Conservation (phyloP, 1,140 invertebrate species). For the Trypoxylus dichotomus region DNA sequence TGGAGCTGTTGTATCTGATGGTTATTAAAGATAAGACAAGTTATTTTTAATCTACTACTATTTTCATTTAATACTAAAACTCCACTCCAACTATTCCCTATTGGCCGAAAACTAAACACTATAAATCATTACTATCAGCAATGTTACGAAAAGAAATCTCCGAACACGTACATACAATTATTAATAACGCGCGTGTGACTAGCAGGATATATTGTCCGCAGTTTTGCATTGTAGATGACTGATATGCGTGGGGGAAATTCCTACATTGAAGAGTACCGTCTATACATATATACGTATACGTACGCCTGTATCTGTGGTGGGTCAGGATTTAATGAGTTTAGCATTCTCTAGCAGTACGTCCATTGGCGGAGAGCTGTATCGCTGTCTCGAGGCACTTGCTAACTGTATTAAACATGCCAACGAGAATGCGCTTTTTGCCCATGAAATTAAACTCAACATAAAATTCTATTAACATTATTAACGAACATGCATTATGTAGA, state of each 20-base stretch:
- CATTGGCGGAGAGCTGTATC: background rate
- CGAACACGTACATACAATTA: background rate
- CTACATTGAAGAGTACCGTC: background rate
- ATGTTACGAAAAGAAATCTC: background rate
- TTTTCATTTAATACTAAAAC: too few species aligned
- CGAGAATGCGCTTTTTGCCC: too few species aligned
- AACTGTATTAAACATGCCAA: too few species aligned
- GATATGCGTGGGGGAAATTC: background rate
- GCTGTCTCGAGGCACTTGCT: background rate
- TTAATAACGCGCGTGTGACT: background rate
- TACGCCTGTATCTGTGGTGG: background rate
- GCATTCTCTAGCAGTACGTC: background rate
- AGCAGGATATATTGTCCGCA: background rate
- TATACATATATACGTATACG: background rate
- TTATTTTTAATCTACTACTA: too few species aligned
- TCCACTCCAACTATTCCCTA: too few species aligned
- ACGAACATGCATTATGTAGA: too few species aligned
- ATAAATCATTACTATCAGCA: background rate
- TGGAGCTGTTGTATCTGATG: too few species aligned
- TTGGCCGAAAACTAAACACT: too few species aligned
- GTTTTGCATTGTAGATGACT: background rate
- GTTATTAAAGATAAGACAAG: too few species aligned
- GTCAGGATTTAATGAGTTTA: conserved; percentile 15
- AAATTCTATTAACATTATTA: too few species aligned
- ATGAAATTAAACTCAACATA: too few species aligned